Percentiles rank a stretch among this genome's conserved stretches.
phyloP scores from a whole-genome alignment of 2,113 vertebrate genomes.

The Bubo bubo region DNA sequence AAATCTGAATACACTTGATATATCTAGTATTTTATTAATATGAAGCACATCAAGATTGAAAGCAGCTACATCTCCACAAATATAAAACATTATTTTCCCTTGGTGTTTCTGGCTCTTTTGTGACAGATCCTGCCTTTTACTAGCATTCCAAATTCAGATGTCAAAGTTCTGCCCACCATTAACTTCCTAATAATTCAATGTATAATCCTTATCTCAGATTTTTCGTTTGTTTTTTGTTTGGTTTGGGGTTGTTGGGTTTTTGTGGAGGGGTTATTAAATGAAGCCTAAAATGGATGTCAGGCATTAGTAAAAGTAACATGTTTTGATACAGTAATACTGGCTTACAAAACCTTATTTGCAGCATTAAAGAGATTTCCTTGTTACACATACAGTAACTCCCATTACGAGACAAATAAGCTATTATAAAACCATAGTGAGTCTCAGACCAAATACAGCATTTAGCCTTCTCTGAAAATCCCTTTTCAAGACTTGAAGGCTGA shows the following conservation, averaged over 20 bases:
- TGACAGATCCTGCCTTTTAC: not conserved
- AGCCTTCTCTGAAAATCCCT: not conserved
- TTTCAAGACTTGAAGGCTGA: slow-evolving; percentile 26
- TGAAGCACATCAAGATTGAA: not conserved
- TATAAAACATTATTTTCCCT: not conserved
- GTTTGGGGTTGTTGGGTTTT: too few relatives aligned
- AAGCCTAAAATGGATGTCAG: not conserved
- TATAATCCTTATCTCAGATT: not conserved
- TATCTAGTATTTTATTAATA: not conserved
- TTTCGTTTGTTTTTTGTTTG: not conserved
- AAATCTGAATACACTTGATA: not conserved
- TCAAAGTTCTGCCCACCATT: not conserved
- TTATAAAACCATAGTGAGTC: slow-evolving; percentile 15
- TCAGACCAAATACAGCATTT: slow-evolving; percentile 1
- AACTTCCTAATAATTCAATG: not conserved
- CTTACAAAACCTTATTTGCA: not conserved
- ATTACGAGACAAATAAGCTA: slow-evolving; percentile 23
- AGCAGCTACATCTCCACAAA: not conserved
- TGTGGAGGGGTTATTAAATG: not conserved
- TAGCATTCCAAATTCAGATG: not conserved
- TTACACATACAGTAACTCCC: not conserved
- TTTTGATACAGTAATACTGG: not conserved
- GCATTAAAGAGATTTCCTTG: not conserved
- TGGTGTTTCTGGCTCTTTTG: not conserved
- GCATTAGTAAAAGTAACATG: not conserved